Percentiles rank a stretch among this genome's conserved stretches.
Evolutionary conservation across 2,888 invertebrate species (phyloP).

Genomic region (Rotaria sp.): DNA sequence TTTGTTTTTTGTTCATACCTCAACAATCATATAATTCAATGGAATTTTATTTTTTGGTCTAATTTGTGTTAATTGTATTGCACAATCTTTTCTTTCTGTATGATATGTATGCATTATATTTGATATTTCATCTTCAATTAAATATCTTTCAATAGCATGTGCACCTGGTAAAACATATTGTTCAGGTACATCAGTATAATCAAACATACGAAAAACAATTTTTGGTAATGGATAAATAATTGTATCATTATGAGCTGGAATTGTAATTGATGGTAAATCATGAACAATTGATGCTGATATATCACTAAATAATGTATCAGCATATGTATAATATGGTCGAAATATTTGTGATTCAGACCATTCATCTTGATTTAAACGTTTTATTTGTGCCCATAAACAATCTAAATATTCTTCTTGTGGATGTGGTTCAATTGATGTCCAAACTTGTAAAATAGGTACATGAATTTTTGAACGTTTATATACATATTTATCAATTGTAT

Average conservation of each 20-base stretch:
- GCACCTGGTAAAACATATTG: slow-evolving; percentile 72
- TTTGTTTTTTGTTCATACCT: too few relatives aligned
- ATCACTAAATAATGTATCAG: slow-evolving; percentile 82
- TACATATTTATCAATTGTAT: slow-evolving; percentile 84
- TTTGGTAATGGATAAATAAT: slow-evolving; percentile 86
- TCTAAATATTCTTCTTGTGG: slow-evolving; percentile 87
- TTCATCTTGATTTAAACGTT: slow-evolving; percentile 80
- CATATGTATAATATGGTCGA: slow-evolving; percentile 87
- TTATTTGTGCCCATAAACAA: slow-evolving; percentile 87
- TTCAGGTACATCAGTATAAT: slow-evolving; percentile 95
- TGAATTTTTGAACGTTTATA: slow-evolving; percentile 78
- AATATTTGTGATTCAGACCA: slow-evolving; percentile 95
- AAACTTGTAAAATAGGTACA: slow-evolving; percentile 81
- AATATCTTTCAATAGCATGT: slow-evolving; percentile 90
- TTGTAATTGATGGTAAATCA: slow-evolving; percentile 34
- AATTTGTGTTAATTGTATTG: slow-evolving; percentile 30
- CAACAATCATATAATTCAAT: slow-evolving; percentile 91
- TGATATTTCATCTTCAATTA: slow-evolving; percentile 91
- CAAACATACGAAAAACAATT: slow-evolving; percentile 86
- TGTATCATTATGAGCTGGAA: slow-evolving; percentile 83
- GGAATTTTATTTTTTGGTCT: slow-evolving; percentile 67
- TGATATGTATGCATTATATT: slow-evolving; percentile 82
- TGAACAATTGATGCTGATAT: slow-evolving; percentile 72
- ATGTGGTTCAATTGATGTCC: slow-evolving; percentile 86
- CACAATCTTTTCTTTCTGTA: slow-evolving; percentile 81